Conservation (phyloP, 1,140 invertebrate genomes). For the Oscheius sp. region DNA sequence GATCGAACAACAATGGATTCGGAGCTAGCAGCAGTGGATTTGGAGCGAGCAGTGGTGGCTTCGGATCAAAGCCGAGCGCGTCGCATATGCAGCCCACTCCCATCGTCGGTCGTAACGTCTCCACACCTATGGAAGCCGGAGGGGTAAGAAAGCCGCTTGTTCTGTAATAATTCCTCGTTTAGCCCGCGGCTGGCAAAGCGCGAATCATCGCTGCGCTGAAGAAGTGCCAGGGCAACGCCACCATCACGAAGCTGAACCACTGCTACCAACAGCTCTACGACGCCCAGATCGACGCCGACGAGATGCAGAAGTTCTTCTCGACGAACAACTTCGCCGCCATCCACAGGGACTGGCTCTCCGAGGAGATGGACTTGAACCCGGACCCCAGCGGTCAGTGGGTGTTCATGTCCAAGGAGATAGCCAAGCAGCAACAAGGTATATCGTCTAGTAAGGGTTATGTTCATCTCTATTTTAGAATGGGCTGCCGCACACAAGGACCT, state of each 20-base stretch:
- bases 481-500: not conserved
- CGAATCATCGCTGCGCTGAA: not conserved
- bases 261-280: not conserved
- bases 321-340: not conserved
- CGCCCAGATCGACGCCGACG: not conserved
- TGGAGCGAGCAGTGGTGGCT: no score
- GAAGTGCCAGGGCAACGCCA: not conserved
- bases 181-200: not conserved
- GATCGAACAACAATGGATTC: no score
- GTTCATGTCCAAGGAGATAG: not conserved
- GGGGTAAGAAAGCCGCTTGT: no score
- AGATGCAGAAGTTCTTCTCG: not conserved
- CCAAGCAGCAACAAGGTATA: not conserved
- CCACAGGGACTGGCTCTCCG: not conserved
- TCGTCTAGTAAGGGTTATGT: not conserved
- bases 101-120: no score
- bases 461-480: not conserved
- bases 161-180: not conserved
- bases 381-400: not conserved
- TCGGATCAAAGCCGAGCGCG: no score
- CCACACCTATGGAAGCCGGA: no score
- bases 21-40: no score
- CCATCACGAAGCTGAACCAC: not conserved
- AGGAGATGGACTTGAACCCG: not conserved
- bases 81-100: no score